Evolutionary conservation across 2,797 vertebrate genomes (phyloP).

Genomic region (Australoheros facetus): DNA sequence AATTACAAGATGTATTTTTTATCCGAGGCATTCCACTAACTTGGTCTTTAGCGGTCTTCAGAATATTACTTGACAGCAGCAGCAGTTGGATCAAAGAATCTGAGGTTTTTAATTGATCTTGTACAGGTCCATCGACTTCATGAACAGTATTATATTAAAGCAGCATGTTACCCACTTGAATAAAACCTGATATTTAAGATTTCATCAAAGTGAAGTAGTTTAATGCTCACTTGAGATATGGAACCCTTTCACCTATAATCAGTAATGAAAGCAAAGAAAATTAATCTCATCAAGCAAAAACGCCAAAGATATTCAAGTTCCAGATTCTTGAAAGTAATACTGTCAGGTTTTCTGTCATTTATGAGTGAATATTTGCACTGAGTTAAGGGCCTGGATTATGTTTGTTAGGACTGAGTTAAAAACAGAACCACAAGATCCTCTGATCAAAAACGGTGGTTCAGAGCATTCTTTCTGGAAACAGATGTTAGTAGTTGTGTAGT

Average conservation of each 20-base stretch:
- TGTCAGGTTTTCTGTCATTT: background rate
- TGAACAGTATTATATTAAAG: background rate
- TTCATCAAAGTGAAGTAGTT: background rate
- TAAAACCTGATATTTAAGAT: background rate
- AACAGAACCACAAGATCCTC: background rate
- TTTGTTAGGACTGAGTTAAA: background rate
- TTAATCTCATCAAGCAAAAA: background rate
- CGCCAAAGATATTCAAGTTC: background rate
- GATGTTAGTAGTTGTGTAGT: background rate
- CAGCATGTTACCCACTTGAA: background rate
- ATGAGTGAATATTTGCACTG: background rate
- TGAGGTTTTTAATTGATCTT: background rate
- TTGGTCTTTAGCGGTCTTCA: background rate
- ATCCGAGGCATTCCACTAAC: background rate
- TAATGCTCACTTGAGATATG: background rate
- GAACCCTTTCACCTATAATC: background rate
- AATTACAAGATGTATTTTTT: background rate
- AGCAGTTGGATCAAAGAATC: background rate
- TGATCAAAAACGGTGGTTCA: background rate
- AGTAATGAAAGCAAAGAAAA: background rate
- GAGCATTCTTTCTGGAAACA: background rate
- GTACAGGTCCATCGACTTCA: background rate
- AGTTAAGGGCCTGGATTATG: background rate
- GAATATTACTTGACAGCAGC: background rate
- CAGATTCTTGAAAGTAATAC: background rate